Base-by-base conservation (phyloP, 92 coral and sea anemone species). In the Meandrina meandrites region DNA sequence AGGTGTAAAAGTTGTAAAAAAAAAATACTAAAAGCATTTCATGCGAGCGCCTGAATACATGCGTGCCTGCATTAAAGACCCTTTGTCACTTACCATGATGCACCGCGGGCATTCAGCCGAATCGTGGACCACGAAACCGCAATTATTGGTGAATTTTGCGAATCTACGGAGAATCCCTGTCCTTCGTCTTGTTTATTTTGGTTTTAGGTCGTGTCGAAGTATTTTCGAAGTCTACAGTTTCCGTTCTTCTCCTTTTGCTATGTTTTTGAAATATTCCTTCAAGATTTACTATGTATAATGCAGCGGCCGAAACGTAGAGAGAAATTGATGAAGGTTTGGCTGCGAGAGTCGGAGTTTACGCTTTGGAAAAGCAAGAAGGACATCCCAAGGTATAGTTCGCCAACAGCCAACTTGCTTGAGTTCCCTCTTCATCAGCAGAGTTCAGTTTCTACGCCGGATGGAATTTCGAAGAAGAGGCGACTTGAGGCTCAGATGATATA, bases 311-410 rank as follows among this genome's bases (percentile, higher is more conserved):
- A 75, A 84, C 75, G 75, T 8, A 75, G 75, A 84, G 88, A 84
- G 57, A 75, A 83, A 72, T 35, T 83, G 79, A 45, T 83, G 79
- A 83, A 83, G 72, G 80, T 83, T 70, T 83, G 71, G 82, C 53
- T 84, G 71, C 48, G 75, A 74, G 76, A 84, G 35, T 84, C 75
- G 58, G 81, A 74, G 11, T 56, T 69, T 75, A 31, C 88, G 2
- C 78, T 75, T 51, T 84, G 88, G 88, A 74, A 75, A 75, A 74
- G 36, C 76, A 84, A 75, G 81, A 60, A 75, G 54, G 57, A 75
- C 57, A 56, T 83, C 58, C 45, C 87, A 70, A 45, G 79, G 47
- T 83, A 83, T 79, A 35, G 68, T n/a, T n/a, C n/a, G n/a, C n/a
- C n/a, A n/a, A n/a, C n/a, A n/a, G n/a, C n/a, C n/a, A n/a, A n/a